phyloP scores from a whole-genome alignment of 2,797 vertebrate species.

The Mallotus villosus region DNA sequence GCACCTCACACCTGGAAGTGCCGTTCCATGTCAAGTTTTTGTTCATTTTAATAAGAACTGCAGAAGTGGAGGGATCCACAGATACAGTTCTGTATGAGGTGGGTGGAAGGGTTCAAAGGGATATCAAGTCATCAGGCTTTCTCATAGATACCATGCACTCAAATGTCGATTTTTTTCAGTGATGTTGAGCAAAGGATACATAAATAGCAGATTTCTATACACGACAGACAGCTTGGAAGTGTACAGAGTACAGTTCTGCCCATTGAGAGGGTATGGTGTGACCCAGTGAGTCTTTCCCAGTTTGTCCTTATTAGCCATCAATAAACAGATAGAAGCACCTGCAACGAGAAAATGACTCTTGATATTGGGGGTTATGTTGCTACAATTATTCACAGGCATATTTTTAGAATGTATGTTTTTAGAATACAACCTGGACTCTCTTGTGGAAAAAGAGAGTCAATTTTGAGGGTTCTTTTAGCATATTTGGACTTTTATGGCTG shows the following conservation, averaged over 20 bases:
- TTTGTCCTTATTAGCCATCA: slow-evolving; percentile 22
- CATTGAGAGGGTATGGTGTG: slow-evolving; percentile 3
- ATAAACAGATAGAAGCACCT: slow-evolving; percentile 6
- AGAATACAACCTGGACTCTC: slow-evolving; percentile 6
- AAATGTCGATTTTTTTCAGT: no score
- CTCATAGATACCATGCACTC: background rate
- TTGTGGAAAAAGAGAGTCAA: background rate
- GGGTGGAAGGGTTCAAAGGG: slow-evolving; percentile 30
- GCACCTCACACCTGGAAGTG: slow-evolving; percentile 47
- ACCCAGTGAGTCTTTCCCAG: background rate
- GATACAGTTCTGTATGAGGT: background rate
- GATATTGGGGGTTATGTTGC: slow-evolving; percentile 1
- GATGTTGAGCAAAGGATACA: no score
- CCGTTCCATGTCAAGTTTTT: slow-evolving; percentile 6
- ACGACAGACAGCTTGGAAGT: slow-evolving; percentile 32
- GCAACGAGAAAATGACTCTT: slow-evolving; percentile 3
- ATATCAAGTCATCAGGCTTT: slow-evolving; percentile 11
- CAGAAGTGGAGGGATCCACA: no score
- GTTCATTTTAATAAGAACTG: background rate
- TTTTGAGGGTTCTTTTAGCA: slow-evolving; percentile 5
- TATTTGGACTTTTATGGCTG: slow-evolving; percentile 48
- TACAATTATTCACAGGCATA: background rate
- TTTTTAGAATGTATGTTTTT: slow-evolving; percentile 28
- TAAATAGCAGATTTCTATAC: background rate
- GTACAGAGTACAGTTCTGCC: slow-evolving; percentile 40